Evolutionary conservation across 2,888 invertebrate species (phyloP), one percentile per base, ranked within the genome.

Genomic region (Dilophus febrilis): DNA sequence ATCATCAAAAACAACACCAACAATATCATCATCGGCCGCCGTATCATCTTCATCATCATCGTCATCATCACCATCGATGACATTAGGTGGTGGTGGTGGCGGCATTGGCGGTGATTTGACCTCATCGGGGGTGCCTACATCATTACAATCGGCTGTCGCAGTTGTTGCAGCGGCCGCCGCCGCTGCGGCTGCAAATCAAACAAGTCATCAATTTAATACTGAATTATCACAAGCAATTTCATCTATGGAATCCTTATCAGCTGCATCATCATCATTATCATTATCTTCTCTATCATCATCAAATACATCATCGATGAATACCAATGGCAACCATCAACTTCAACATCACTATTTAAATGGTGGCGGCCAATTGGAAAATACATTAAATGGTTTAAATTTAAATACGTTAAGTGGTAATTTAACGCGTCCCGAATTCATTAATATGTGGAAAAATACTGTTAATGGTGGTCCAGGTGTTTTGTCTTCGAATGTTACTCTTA

Each of bases 361-460:
- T n/a, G n/a, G n/a, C n/a, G n/a, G n/a, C n/a, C n/a, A n/a, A n/a
- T n/a, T n/a, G n/a, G n/a, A n/a, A n/a, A n/a, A n/a, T n/a, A n/a
- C n/a, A n/a, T n/a, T n/a, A n/a, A n/a, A n/a, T n/a, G n/a, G n/a
- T n/a, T n/a, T n/a, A n/a, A n/a, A n/a, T n/a, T n/a, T n/a, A n/a
- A n/a, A n/a, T n/a, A n/a, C n/a, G n/a, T n/a, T 68, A 74, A 80
- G 46, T 75, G 76, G 53, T 68, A 75, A 54, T 62, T 69, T 50
- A 75, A 77, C 19, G 72, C 75, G 37, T 72, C 77, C 49, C 47
- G 85, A 84, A 58, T 64, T 85, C 51, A 77, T 82, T 36, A 81
- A 80, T 49, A 84, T 85, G 57, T 85, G 85, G 85, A 78, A 78
- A 44, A 65, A 64, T 38, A 53, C 62, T 3, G 56, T n/a, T n/a